These are phyloP conservation scores for Acropternis orthonyx DNA, from an alignment of 2,797 vertebrate species.

Conservation along the genomic window DNA sequence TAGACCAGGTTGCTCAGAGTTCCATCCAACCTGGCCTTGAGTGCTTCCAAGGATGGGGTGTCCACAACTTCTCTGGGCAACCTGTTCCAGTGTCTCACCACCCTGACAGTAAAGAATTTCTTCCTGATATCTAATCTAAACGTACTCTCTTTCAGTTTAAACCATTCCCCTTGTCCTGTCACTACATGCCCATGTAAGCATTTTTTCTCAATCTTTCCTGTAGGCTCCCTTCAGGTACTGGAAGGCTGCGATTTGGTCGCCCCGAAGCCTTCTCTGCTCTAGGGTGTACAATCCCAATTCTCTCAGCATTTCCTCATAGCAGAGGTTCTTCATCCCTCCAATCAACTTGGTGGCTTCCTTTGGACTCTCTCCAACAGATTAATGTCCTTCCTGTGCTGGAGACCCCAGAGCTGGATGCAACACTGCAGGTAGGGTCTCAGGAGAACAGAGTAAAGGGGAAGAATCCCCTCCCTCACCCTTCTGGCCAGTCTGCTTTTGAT, in stretches of 20 bases:
- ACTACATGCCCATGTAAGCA: rapidly evolving
- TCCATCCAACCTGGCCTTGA: background rate
- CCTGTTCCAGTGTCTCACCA: no score
- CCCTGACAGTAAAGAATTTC: background rate
- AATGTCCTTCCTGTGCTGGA: background rate
- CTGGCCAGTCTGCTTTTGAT: background rate
- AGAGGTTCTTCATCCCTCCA: background rate
- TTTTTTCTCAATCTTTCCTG: rapidly evolving
- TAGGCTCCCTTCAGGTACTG: background rate
- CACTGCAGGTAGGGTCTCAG: background rate
- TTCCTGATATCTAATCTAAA: background rate
- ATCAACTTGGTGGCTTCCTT: background rate
- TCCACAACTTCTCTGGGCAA: background rate
- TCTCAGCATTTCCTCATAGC: background rate
- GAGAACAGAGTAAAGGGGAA: background rate
- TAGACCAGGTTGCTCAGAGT: background rate
- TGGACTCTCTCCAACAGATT: rapidly evolving
- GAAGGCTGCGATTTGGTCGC: rapidly evolving
- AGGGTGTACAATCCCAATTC: background rate
- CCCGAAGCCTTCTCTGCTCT: background rate
- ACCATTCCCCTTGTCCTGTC: background rate
- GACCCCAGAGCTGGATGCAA: background rate
- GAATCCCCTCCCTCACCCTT: background rate
- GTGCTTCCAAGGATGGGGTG: rapidly evolving
- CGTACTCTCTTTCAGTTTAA: background rate